These are phyloP conservation scores for Amaurobius ferox DNA, from an alignment of 2,888 invertebrate species.

Conservation along the genomic window DNA sequence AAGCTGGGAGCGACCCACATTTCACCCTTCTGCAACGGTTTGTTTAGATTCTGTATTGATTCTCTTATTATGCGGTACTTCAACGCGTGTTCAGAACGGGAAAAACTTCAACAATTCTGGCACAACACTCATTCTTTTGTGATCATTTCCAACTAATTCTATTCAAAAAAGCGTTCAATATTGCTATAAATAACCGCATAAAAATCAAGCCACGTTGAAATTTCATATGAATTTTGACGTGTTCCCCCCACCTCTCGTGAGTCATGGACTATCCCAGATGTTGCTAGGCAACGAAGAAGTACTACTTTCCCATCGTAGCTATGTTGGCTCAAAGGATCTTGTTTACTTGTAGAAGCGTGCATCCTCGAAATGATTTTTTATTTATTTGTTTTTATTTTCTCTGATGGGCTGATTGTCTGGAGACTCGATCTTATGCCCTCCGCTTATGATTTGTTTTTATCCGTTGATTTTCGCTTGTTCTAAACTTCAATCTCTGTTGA, in stretches of 20 bases:
- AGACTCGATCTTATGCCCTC: constrained; percentile 1
- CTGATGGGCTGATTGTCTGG: not conserved
- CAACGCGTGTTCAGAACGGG: too few relatives aligned
- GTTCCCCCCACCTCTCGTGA: not conserved
- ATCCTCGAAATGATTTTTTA: not conserved
- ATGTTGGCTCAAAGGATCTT: constrained; percentile 36
- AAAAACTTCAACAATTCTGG: too few relatives aligned
- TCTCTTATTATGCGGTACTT: not conserved
- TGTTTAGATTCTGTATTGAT: not conserved
- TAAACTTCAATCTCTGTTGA: not conserved
- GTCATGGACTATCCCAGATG: constrained; percentile 43
- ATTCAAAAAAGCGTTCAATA: too few relatives aligned
- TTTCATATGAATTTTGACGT: not conserved
- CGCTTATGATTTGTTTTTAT: not conserved
- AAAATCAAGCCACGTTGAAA: too few relatives aligned
- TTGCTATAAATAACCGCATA: too few relatives aligned
- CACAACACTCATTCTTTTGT: too few relatives aligned
- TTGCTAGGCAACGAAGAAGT: constrained; percentile 40
- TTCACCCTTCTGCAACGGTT: not conserved
- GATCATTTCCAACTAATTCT: too few relatives aligned
- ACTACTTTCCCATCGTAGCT: constrained; percentile 54
- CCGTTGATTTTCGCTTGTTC: not conserved
- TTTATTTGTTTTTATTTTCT: not conserved
- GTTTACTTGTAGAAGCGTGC: constrained; percentile 52
- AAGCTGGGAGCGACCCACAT: not conserved